Percentiles rank a stretch among this genome's conserved stretches.
Conservation (phyloP, 1,140 invertebrate genomes). For the Adoxophyes honmai region DNA sequence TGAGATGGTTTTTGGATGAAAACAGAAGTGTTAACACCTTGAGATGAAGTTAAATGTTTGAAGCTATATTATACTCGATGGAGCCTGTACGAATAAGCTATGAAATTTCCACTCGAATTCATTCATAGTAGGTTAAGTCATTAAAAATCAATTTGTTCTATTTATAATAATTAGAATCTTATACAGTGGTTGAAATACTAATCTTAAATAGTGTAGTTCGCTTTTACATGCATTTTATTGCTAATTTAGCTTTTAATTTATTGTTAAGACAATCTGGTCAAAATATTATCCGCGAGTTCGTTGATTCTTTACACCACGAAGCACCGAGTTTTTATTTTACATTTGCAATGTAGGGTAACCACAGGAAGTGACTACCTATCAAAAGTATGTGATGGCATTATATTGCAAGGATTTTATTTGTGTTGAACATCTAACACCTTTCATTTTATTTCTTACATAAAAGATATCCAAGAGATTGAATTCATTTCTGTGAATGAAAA, state of each 20-base stretch:
- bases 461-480: too few species aligned
- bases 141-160: background rate
- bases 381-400: too few species aligned
- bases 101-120: background rate
- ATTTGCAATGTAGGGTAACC: too few species aligned
- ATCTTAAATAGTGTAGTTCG: constrained; percentile 10
- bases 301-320: too few species aligned
- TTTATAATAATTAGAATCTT: background rate
- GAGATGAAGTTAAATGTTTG: background rate
- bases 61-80: background rate
- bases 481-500: too few species aligned
- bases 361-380: too few species aligned
- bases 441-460: too few species aligned
- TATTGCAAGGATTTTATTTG: too few species aligned
- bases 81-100: background rate
- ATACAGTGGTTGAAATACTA: constrained; percentile 3
- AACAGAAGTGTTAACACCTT: background rate
- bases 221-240: constrained; percentile 10
- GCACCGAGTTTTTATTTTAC: too few species aligned
- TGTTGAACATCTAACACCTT: too few species aligned
- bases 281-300: too few species aligned
- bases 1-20: background rate
- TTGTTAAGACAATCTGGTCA: too few species aligned
- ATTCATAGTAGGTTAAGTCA: constrained; percentile 1
- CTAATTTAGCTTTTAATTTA: background rate